Evolutionary conservation across 2,888 invertebrate species (phyloP).

Genomic region (Drosophila longiperda): DNA sequence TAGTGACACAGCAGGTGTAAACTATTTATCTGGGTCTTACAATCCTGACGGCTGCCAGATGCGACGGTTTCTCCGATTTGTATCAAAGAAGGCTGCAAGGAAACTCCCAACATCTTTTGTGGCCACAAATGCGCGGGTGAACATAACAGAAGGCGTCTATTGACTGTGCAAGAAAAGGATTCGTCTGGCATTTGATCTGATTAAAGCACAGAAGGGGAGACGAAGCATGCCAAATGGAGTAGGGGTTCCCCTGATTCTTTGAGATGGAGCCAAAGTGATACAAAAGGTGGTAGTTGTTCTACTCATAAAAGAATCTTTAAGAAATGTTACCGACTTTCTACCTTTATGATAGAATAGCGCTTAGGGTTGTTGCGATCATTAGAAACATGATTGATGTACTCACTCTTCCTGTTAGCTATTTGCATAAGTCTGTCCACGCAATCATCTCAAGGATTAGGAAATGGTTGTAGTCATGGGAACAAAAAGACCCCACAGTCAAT

Average conservation of each 20-base stretch:
- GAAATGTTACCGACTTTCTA: neutral
- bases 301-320: conserved; percentile 14
- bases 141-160: neutral
- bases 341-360: conserved; percentile 12
- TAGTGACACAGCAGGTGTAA: neutral
- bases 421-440: conserved; percentile 57
- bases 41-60: conserved; percentile 43
- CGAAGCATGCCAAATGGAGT: conserved; percentile 10
- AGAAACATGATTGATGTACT: conserved; percentile 70
- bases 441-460: conserved; percentile 50
- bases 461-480: conserved; percentile 58
- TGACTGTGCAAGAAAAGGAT: conserved; percentile 47
- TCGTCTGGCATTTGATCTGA: conserved; percentile 55
- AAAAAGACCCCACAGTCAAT: conserved; percentile 41
- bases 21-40: conserved; percentile 4
- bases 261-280: conserved; percentile 47
- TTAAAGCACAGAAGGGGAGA: conserved; percentile 24
- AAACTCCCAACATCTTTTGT: conserved; percentile 47
- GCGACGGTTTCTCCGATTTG: conserved; percentile 30
- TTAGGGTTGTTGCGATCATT: conserved; percentile 56
- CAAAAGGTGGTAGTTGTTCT: neutral
- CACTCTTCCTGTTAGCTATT: conserved; percentile 45
- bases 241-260: neutral
- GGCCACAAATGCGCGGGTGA: conserved; percentile 67
- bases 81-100: conserved; percentile 42